Evolutionary conservation across 2,113 vertebrate species (phyloP), one percentile per base, ranked within the genome.

Genomic region (Falcunculus frontatus): DNA sequence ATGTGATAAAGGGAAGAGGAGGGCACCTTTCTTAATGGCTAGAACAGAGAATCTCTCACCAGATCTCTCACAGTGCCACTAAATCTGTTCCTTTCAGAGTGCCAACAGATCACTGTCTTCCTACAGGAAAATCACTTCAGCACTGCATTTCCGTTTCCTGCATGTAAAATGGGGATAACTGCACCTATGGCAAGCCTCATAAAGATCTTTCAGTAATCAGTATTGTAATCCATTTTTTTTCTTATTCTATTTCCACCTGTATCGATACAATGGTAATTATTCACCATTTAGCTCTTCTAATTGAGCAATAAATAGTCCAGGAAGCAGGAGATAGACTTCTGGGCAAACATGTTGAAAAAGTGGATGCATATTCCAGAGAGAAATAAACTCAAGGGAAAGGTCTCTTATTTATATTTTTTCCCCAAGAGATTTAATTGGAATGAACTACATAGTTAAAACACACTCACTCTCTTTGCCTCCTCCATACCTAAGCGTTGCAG

Each of bases 201-300:
- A 75, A 92, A 89, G 49, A 89, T 42, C 53, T 92, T 90, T 76
- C 35, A 76, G 65, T 49, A 75, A 92, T 87, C 69, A 6, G 41
- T 60, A 79, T 46, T 69, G 21, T 89, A 95, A 92, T 57, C 37
- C n/a, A 17, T 42, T 89, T 92, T 78, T 75, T 93, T 84, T 46
- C 42, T 75, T 86, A 53, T 47, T 94, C 84, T 91, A 41, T 93
- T 92, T 95, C 62, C 53, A 89, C 50, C 22, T 73, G 16, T 92
- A 91, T 91, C 2, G 0, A 95, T 93, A 94, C 41, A 72, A 15
- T 84, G 60, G 64, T 53, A 91, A 90, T 96, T 86, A 88, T 89
- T 96, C 76, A 89, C 41, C 73, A 90, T 68, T 78, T 84, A 93
- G 46, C 53, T 93, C 73, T 90, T 79, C 53, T 94, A 91, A 95